A percentile compares a stretch with the other conserved stretches of the same genome.
phyloP scores from a whole-genome alignment of 92 coral and sea anemone genomes.

The Pocillopora meandrina region DNA sequence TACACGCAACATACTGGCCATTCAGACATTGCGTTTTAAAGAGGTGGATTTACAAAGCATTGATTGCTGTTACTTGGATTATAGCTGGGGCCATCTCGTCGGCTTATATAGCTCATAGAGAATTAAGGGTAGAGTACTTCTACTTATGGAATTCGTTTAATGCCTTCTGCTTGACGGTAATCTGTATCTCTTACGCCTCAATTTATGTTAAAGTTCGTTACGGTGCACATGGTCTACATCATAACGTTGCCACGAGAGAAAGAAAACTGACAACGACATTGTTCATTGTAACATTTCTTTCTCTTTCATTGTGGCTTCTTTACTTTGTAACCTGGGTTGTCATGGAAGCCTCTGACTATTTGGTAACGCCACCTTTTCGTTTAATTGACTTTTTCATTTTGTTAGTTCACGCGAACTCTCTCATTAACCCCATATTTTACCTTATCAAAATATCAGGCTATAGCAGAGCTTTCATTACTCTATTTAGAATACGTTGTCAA shows the following conservation, averaged over 20 bases:
- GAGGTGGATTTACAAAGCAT: not conserved
- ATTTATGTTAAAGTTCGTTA: not conserved
- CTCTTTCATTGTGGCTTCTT: not conserved
- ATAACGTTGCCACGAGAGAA: not conserved
- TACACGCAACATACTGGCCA: not conserved
- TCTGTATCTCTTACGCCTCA: not conserved
- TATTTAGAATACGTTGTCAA: no score
- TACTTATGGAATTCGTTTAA: not conserved
- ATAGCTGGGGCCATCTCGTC: not conserved
- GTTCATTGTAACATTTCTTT: not conserved
- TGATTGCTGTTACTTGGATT: not conserved
- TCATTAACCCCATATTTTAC: no score
- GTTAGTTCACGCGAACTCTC: no score
- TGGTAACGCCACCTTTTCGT: no score
- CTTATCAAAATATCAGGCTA: no score
- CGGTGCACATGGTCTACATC: not conserved
- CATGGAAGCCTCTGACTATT: no score
- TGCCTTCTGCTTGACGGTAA: not conserved
- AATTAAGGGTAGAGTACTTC: not conserved
- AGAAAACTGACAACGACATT: slow-evolving; percentile 3
- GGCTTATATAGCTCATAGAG: not conserved
- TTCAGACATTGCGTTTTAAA: not conserved
- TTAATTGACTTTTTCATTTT: no score
- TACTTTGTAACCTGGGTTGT: no score
- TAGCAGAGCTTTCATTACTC: no score